phyloP scores from a whole-genome alignment of 2,888 invertebrate genomes.

The Chaitophorus viminalis region DNA sequence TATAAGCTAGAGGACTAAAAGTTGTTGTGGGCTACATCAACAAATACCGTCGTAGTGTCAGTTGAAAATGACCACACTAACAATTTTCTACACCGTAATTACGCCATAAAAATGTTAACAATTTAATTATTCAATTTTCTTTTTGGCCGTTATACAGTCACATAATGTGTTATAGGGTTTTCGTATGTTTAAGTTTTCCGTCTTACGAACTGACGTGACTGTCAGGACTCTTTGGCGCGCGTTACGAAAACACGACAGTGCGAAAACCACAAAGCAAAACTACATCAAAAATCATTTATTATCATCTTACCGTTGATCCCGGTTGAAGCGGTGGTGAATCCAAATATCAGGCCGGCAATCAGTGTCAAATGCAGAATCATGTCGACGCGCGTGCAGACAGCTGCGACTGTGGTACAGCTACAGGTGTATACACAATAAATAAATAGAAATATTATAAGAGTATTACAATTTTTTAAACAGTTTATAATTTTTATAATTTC shows the following conservation, averaged over 20 bases:
- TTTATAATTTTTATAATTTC: no score
- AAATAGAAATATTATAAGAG: neutral
- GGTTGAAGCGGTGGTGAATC: conserved; percentile 14
- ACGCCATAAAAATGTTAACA: no score
- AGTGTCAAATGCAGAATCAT: conserved; percentile 18
- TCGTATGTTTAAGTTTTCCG: neutral
- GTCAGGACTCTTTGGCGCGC: neutral
- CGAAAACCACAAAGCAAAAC: neutral
- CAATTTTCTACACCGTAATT: no score
- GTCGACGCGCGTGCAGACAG: neutral
- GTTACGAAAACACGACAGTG: neutral
- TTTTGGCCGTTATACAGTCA: no score
- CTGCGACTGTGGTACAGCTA: neutral
- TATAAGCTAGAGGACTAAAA: no score
- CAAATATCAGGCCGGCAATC: conserved; percentile 13
- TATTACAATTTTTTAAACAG: no score
- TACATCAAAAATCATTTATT: neutral
- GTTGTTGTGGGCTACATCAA: no score
- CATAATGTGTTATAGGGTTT: neutral
- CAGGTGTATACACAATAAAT: neutral
- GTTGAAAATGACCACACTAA: no score
- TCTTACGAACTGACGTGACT: neutral
- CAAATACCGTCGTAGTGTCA: no score
- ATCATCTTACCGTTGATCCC: conserved; percentile 8
- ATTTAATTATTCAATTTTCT: no score